These are phyloP conservation scores for Amblyraja radiata DNA, from an alignment of 2,797 vertebrate genomes.

Conservation along the genomic window DNA sequence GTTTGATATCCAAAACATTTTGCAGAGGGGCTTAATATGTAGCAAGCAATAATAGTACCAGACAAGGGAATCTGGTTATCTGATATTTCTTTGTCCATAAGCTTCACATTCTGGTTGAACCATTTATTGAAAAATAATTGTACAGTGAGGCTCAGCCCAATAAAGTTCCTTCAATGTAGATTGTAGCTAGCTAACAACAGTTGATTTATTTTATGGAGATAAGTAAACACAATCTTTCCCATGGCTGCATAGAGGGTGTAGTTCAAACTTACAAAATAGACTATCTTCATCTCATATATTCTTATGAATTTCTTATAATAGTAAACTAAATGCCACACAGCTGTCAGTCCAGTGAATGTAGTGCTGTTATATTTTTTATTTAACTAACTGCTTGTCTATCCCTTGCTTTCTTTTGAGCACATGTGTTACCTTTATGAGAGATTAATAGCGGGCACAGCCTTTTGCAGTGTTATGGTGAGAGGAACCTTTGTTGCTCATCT, in stretches of 20 bases:
- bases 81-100: background rate
- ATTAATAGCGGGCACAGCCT: background rate
- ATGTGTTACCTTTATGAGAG: background rate
- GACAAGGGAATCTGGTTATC: background rate
- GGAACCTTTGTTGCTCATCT: background rate
- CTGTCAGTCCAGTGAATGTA: background rate
- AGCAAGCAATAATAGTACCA: background rate
- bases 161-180: background rate
- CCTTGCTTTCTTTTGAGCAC: background rate
- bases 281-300: background rate
- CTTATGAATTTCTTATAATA: background rate
- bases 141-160: background rate
- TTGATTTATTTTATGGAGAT: too few relatives aligned
- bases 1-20: too few relatives aligned
- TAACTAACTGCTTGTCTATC: background rate
- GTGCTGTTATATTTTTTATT: background rate
- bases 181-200: background rate
- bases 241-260: background rate
- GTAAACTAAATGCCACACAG: background rate
- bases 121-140: slow-evolving; percentile 4
- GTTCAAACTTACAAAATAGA: too few relatives aligned
- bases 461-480: background rate
- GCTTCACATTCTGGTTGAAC: background rate
- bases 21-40: background rate
- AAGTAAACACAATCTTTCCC: too few relatives aligned